These are phyloP conservation scores for Progne subis DNA, from an alignment of 2,113 vertebrate species.

Conservation along the genomic window DNA sequence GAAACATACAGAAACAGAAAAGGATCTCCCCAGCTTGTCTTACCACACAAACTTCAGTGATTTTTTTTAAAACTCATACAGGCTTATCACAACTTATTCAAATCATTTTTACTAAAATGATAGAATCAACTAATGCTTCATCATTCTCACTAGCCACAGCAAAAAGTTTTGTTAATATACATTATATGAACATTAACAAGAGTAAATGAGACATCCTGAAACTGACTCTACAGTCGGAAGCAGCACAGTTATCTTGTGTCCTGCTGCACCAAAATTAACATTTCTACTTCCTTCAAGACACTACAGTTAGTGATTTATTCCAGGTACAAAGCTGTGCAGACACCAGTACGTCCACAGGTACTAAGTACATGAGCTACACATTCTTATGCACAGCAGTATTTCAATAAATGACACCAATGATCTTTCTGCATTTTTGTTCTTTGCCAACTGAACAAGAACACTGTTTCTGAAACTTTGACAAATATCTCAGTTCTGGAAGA, in stretches of 20 bases:
- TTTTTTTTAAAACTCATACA: neutral
- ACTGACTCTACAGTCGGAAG: neutral
- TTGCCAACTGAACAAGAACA: neutral
- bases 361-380: neutral
- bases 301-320: neutral
- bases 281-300: neutral
- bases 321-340: neutral
- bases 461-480: neutral
- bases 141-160: neutral
- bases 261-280: neutral
- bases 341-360: neutral
- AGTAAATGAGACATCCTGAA: neutral
- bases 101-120: neutral
- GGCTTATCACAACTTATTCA: neutral
- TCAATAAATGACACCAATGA: neutral
- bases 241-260: neutral
- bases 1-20: neutral
- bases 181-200: neutral
- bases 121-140: neutral
- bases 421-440: neutral
- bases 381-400: accelerated
- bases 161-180: neutral
- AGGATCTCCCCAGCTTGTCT: neutral
- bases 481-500: neutral
- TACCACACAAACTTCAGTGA: neutral